phyloP scores from a whole-genome alignment of 2,113 vertebrate species.

The Nansenia antarctica region DNA sequence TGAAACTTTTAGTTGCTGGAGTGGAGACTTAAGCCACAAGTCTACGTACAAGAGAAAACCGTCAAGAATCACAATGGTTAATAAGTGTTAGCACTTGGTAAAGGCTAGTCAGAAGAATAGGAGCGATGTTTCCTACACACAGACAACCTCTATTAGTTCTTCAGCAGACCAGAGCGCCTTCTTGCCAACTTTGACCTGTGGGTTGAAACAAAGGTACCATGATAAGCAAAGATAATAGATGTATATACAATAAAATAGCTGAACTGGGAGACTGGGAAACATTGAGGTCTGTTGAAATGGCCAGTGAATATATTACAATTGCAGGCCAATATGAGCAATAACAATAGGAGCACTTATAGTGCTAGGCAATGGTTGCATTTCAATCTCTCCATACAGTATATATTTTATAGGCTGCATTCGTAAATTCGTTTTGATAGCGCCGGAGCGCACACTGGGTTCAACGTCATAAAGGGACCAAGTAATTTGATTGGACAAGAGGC shows the following conservation, averaged over 20 bases:
- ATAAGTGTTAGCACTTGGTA: constrained; percentile 85
- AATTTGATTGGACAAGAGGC: too few species aligned
- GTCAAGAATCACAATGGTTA: constrained; percentile 91
- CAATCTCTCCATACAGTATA: too few species aligned
- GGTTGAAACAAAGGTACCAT: neutral
- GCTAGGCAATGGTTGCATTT: too few species aligned
- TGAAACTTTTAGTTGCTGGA: constrained; percentile 74
- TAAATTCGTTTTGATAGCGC: too few species aligned
- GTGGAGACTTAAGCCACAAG: constrained; percentile 87
- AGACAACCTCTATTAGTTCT: constrained; percentile 69
- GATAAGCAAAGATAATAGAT: neutral
- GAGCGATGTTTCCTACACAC: constrained; percentile 51
- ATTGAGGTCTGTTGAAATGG: too few species aligned
- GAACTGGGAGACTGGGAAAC: too few species aligned
- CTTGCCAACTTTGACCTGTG: constrained; percentile 92
- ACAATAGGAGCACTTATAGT: too few species aligned
- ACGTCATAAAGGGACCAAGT: too few species aligned
- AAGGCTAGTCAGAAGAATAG: constrained; percentile 70
- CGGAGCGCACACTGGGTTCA: too few species aligned
- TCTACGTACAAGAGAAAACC: constrained; percentile 90
- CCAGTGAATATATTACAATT: too few species aligned
- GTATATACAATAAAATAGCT: neutral
- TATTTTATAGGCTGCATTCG: too few species aligned
- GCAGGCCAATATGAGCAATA: too few species aligned
- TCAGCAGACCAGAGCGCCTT: constrained; percentile 84